Conservation (phyloP, 2,888 invertebrate species). For the Lucinisca nassula region DNA sequence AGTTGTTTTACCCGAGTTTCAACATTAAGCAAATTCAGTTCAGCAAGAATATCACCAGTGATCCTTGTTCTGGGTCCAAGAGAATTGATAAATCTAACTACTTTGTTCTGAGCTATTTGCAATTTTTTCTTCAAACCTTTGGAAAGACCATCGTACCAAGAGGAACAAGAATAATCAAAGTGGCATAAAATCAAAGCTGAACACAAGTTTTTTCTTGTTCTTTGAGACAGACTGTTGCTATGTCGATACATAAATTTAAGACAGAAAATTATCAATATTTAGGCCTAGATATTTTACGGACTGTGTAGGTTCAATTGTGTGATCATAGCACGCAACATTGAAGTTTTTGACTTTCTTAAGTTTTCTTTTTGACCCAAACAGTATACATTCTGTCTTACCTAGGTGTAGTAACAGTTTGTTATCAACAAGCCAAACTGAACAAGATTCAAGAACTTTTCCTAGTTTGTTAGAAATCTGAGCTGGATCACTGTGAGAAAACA, state of each 20-base stretch:
- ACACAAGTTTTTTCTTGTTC: neutral
- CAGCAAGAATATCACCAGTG: neutral
- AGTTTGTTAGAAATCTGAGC: neutral
- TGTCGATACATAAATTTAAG: neutral
- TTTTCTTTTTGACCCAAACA: slow-evolving; percentile 22
- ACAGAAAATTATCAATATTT: neutral
- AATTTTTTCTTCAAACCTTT: slow-evolving; percentile 17
- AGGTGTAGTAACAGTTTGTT: slow-evolving; percentile 19
- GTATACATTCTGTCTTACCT: slow-evolving; percentile 4
- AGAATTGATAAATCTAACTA: slow-evolving; percentile 24
- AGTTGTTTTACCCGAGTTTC: neutral
- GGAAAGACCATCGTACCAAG: neutral
- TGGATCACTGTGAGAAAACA: slow-evolving; percentile 21
- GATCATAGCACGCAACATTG: neutral
- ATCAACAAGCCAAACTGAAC: slow-evolving; percentile 17
- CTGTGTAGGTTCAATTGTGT: neutral
- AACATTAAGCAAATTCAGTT: neutral
- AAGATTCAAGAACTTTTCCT: neutral
- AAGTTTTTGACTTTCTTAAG: neutral
- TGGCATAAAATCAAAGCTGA: slow-evolving; percentile 9
- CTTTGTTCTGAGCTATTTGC: slow-evolving; percentile 24
- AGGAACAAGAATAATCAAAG: slow-evolving; percentile 28
- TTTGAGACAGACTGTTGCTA: neutral
- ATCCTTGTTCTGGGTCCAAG: slow-evolving; percentile 4
- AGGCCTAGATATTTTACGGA: no score